These are phyloP conservation scores for Mus minutoides DNA, from an alignment of 2,797 vertebrate genomes.

Conservation along the genomic window DNA sequence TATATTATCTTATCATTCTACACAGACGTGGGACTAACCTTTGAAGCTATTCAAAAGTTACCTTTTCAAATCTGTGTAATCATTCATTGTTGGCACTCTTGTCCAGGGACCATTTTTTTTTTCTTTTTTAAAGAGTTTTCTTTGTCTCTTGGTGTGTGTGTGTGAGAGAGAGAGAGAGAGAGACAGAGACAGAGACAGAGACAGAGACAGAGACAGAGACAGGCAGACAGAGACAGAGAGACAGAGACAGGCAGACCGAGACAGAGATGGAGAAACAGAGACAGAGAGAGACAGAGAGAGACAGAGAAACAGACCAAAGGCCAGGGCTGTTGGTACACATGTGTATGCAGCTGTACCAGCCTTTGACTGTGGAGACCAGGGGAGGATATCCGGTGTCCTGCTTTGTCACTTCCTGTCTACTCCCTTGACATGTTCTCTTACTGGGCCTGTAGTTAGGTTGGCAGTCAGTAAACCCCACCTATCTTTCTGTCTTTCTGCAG, in stretches of 20 bases:
- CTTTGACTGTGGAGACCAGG: background rate
- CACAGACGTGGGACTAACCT: background rate
- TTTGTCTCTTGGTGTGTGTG: background rate
- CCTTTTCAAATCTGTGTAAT: background rate
- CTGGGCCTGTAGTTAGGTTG: too few species aligned
- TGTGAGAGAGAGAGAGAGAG: background rate
- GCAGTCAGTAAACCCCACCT: background rate
- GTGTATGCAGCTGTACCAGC: background rate
- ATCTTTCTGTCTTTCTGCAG: background rate
- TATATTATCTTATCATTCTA: conserved; percentile 37
- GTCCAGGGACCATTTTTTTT: background rate
- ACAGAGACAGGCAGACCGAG: background rate
- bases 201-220: background rate
- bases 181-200: background rate
- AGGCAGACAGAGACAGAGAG: background rate
- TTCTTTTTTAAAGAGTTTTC: background rate
- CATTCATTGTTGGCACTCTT: background rate
- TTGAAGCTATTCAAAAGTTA: conserved; percentile 44
- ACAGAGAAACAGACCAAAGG: background rate
- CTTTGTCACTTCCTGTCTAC: background rate
- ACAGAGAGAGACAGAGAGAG: background rate
- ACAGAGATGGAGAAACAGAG: too few species aligned
- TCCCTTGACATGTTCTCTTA: background rate
- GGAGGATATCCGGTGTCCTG: background rate
- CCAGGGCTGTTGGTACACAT: background rate